Evolutionary conservation across 2,797 vertebrate species (phyloP), one percentile per base, ranked within the genome.

Genomic region (Cichlasoma orientale): DNA sequence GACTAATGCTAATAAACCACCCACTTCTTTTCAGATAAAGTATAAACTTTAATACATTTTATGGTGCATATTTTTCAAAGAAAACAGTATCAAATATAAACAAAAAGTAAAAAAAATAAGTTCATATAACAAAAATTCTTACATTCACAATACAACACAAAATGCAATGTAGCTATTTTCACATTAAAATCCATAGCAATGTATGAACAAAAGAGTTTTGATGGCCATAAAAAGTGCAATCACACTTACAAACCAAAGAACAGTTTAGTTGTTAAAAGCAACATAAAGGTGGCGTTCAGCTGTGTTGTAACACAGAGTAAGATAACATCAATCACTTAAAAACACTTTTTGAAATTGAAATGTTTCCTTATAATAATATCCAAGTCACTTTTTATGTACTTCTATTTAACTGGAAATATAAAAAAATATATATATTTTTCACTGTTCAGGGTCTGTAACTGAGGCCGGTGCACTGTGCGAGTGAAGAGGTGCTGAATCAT

Each of bases 41-140:
- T 63, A 54, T 27, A 84, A 81, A 77, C 82, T 93, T 93, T 94
- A 92, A 78, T 93, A 80, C 75, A 83, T 56, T 77, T 33, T 82
- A 55, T 80, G 79, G 11, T 78, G 54, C 53, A 84, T 63, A 78
- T 71, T 86, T 4, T 83, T 75, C 25, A 61, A 82, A 73, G 56
- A 47, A 83, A 90, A 90, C n/a, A 83, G 84, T 92, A 92, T 85
- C 88, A 29, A 86, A 82, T 47, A 83, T 73, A n/a, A 87, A 74
- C 14, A 79, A 73, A 82, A 85, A 86, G 80, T 94, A 93, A 75
- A 93, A 93, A 93, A 94, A 92, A 92, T 92, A 38, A 38, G 76
- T 82, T 84, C 33, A 86, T 85, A 82, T 31, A 83, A 72, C 21
- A 77, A 10, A 5, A 2, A 71, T 56, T 80, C n/a, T 86, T 84